Evolutionary conservation across 2,113 vertebrate species (phyloP), one percentile per base, ranked within the genome.

Genomic region (Gulo gulo): DNA sequence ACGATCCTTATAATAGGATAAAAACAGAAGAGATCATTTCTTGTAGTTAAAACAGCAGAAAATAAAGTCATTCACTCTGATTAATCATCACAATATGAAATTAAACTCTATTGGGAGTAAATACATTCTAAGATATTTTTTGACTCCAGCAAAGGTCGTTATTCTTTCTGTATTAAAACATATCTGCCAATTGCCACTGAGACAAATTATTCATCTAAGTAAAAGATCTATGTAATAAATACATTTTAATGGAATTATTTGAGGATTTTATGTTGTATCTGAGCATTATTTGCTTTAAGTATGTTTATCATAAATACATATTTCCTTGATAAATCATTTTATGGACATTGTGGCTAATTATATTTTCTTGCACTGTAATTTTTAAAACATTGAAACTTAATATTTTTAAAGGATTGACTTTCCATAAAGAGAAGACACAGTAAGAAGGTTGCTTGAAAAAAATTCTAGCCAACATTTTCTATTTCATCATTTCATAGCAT

Each of bases 21-120:
- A 99, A 98, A 99, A 85, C 98, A 98, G 97, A 98, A 98, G 98
- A 98, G 98, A 99, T 99, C 85, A 98, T 98, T 99, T 99, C 98
- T 99, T 99, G 98, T 98, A 99, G 98, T 98, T 99, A 99, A 99
- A 99, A 90, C 97, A 98, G 99, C 98, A 99, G 98, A 99, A 99
- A 99, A 99, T 98, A 98, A 98, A 99, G 98, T 98, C 97, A 97
- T 99, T 98, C 97, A 88, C 95, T 98, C 97, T 97, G 98, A 98
- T 99, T 99, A 99, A 98, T 99, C 96, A 98, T 97, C 94, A 97
- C 93, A 98, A 98, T 99, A 98, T 98, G 97, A 99, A 99, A 98
- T 98, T 97, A 98, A 98, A 98, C 82, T 97, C 87, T 98, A 94
- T 95, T 94, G 76, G 59, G 50, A 98, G 45, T 98, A 98, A 98